Percentiles rank a stretch among this genome's conserved stretches.
phyloP scores from a whole-genome alignment of 2,888 invertebrate genomes.

The Tryphoninae sp. region DNA sequence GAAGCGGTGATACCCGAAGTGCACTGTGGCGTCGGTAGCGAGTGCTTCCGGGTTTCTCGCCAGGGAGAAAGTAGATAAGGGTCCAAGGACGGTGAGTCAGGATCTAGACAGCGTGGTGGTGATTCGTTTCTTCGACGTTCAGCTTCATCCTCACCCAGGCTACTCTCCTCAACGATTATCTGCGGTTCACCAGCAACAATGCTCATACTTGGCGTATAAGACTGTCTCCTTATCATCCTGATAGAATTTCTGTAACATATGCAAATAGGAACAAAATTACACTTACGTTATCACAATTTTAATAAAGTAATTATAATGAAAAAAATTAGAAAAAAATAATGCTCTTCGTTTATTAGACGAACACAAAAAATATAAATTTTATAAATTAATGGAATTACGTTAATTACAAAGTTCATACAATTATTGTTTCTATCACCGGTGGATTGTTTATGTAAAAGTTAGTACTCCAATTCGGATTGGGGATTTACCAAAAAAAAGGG shows the following conservation, averaged over 20 bases:
- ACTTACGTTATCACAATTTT: background rate
- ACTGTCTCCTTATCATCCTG: constrained; percentile 76
- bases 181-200: constrained; percentile 86
- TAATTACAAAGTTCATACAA: no score
- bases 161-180: constrained; percentile 92
- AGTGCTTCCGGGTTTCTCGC: constrained; percentile 91
- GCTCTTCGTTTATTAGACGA: no score
- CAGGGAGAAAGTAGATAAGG: constrained; percentile 92
- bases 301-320: background rate
- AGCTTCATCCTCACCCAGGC: constrained; percentile 85
- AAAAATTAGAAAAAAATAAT: background rate
- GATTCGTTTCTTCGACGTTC: constrained; percentile 82
- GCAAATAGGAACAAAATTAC: background rate
- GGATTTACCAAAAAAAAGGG: background rate
- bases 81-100: constrained; percentile 89
- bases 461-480: no score
- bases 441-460: no score
- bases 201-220: constrained; percentile 71
- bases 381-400: no score
- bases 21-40: constrained; percentile 92
- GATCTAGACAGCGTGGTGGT: constrained; percentile 86
- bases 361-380: no score
- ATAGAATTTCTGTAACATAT: constrained; percentile 38
- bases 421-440: no score
- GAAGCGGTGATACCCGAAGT: constrained; percentile 93